phyloP scores from a whole-genome alignment of 2,797 vertebrate genomes.

The Anolis apletophallus region DNA sequence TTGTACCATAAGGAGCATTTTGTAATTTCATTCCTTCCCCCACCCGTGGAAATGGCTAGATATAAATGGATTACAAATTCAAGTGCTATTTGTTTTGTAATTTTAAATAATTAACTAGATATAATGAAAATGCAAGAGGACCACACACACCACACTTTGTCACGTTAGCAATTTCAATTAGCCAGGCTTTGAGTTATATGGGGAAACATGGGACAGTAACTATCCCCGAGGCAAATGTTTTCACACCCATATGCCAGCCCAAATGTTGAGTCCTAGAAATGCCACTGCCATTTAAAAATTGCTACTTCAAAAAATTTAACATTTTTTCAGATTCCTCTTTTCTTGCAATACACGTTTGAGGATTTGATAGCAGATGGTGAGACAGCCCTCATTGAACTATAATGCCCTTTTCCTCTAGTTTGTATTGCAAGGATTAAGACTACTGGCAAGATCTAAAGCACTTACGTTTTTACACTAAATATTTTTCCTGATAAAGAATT shows the following conservation, averaged over 20 bases:
- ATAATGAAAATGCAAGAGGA: conserved; percentile 9
- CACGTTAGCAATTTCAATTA: background rate
- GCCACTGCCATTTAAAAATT: conserved; percentile 9
- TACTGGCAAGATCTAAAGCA: background rate
- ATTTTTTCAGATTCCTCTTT: conserved; percentile 5
- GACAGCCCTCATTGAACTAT: background rate
- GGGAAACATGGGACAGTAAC: background rate
- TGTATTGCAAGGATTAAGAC: conserved; percentile 20
- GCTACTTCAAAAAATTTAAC: background rate
- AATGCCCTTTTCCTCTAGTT: background rate
- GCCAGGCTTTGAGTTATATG: background rate
- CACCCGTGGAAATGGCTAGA: background rate
- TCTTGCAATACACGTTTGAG: conserved; percentile 18
- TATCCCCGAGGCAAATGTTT: background rate
- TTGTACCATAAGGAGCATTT: background rate
- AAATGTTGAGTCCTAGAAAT: conserved; percentile 32
- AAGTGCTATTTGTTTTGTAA: background rate
- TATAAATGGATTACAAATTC: background rate
- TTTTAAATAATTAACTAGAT: background rate
- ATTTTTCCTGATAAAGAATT: background rate
- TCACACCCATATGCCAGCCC: background rate
- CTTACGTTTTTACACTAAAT: conserved; percentile 7
- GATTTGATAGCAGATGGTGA: background rate
- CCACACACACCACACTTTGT: background rate
- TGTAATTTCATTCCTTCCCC: background rate